phyloP scores from a whole-genome alignment of 2,113 vertebrate genomes.

The Rissa tridactyla region DNA sequence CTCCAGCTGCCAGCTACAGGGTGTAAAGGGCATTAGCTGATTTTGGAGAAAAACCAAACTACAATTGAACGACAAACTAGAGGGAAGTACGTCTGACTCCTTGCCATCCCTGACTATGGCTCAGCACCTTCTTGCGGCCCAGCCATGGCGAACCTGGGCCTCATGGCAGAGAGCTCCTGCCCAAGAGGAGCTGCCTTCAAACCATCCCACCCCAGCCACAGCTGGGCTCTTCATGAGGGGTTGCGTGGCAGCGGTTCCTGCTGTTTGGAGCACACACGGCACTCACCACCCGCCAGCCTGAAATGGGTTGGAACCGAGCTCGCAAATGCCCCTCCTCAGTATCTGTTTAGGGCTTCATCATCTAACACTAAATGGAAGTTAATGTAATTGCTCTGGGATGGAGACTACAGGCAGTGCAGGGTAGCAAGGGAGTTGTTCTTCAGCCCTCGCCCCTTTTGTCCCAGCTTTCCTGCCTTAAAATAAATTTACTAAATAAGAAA shows the following conservation, averaged over 20 bases:
- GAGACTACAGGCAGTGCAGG: neutral
- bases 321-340: neutral
- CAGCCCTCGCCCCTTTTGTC: neutral
- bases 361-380: neutral
- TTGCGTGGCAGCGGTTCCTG: neutral
- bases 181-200: neutral
- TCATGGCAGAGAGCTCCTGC: neutral
- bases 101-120: neutral
- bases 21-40: neutral
- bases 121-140: neutral
- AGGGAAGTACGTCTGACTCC: neutral
- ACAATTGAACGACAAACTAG: neutral
- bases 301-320: neutral
- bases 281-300: neutral
- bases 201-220: neutral
- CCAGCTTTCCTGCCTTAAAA: neutral
- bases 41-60: neutral
- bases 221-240: fast-evolving
- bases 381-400: neutral
- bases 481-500: neutral
- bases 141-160: neutral
- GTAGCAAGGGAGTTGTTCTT: fast-evolving
- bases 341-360: neutral
- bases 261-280: neutral
- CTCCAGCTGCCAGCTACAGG: neutral